These are phyloP conservation scores for Scomberomorus guttatus DNA, from an alignment of 2,797 vertebrate genomes.

Conservation along the genomic window DNA sequence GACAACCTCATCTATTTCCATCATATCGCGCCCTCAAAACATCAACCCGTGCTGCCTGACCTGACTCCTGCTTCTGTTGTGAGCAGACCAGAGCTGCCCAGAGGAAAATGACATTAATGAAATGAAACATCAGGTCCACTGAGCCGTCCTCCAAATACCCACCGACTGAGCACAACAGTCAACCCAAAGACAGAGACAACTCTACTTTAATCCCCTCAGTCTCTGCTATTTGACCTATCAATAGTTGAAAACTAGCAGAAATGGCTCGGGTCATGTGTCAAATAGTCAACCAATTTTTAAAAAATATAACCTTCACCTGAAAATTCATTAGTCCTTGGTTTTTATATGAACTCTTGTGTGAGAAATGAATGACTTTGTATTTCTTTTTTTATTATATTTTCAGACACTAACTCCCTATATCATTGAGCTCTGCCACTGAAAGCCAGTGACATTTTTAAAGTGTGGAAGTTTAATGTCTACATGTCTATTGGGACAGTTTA, in stretches of 20 bases:
- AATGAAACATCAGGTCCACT: conserved; percentile 38
- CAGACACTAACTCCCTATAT: not conserved
- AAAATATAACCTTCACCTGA: not conserved
- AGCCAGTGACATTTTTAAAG: conserved; percentile 13
- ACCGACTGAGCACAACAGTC: not conserved
- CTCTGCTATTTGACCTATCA: not conserved
- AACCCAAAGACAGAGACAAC: not conserved
- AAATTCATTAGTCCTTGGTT: not conserved
- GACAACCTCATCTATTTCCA: conserved; percentile 49
- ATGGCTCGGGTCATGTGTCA: not conserved
- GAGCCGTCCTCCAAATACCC: conserved; percentile 9
- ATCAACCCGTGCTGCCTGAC: conserved; percentile 20
- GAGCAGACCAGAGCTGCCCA: conserved; percentile 8
- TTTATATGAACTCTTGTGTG: not conserved
- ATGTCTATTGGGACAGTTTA: not conserved
- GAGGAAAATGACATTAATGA: conserved; percentile 41
- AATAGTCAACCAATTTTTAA: not conserved
- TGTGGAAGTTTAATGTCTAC: conserved; percentile 27
- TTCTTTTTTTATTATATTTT: not conserved
- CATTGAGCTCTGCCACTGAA: conserved; percentile 9
- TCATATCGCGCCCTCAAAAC: conserved; percentile 44
- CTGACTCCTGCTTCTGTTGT: conserved; percentile 11
- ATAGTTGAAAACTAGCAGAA: not conserved
- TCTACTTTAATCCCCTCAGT: not conserved
- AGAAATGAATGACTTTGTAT: not conserved